Evolutionary conservation across 2,888 invertebrate genomes (phyloP).

Genomic region (Synanthedon andrenaeformis): DNA sequence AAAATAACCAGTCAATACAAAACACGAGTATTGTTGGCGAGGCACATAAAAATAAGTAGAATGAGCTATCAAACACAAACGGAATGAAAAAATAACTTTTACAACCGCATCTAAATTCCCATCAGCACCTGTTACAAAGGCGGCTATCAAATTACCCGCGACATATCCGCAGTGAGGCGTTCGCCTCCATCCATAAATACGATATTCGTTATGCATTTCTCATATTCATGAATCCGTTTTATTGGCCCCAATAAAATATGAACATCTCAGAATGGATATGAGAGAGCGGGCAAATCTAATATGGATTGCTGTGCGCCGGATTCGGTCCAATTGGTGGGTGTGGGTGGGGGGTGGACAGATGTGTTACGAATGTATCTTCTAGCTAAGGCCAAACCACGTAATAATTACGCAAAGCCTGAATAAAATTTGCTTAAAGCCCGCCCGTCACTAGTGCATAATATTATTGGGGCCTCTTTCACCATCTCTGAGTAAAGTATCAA

Average conservation of each 20-base stretch:
- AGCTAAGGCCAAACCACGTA: background rate
- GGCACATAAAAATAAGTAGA: conserved; percentile 31
- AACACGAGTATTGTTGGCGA: no score
- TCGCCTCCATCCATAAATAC: conserved; percentile 68
- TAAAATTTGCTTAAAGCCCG: no score
- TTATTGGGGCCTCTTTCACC: no score
- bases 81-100: conserved; percentile 41
- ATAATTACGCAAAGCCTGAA: no score
- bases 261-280: conserved; percentile 71
- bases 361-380: conserved; percentile 18
- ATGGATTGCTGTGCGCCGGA: conserved; percentile 66
- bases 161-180: conserved; percentile 54
- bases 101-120: conserved; percentile 62
- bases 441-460: no score
- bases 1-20: no score
- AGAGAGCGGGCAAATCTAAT: conserved; percentile 69
- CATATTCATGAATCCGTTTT: conserved; percentile 73
- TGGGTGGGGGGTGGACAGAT: conserved; percentile 30
- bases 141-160: conserved; percentile 68
- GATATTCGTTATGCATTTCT: conserved; percentile 71
- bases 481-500: no score
- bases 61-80: conserved; percentile 47
- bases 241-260: conserved; percentile 73
- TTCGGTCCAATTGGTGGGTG: conserved; percentile 49
- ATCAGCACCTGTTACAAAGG: conserved; percentile 70